Base-by-base conservation (phyloP, 1,140 invertebrate genomes). In the Cepaea nemoralis region DNA sequence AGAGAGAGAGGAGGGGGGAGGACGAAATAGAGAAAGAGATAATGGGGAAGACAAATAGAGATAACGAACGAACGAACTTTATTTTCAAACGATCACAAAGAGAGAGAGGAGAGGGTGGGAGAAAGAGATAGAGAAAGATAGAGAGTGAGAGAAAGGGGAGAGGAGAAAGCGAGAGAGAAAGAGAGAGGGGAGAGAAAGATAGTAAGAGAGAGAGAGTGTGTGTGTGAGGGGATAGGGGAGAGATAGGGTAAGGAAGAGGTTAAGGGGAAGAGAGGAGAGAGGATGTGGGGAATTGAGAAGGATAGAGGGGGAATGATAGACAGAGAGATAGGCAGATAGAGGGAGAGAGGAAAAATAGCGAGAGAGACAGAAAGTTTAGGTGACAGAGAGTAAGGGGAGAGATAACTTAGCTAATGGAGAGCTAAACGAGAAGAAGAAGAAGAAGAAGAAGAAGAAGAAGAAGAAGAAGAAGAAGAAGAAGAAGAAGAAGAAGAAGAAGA, bases 401-500 rank as follows among this genome's bases (percentile, higher is more conserved):
- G n/a, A n/a, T n/a, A n/a, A n/a, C n/a, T n/a, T n/a, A n/a, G n/a
- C n/a, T n/a, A n/a, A 48, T 8, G 45, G 8, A 48, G 45, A 19
- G 19, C 8, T 48, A 19, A 19, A 48, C 8, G 45, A n/a, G 45
- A 19, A 48, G 19, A 48, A 48, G 45, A 48, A 48, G 19, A n/a
- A 67, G 24, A 67, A n/a, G 24, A 67, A 33, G 63, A 67, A 67
- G 24, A n/a, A 67, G 24, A 67, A n/a, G 24, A 67, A 33, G 63
- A 67, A 33, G 63, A 12, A n/a, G 24, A 67, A n/a, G 63, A 8
- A 12, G 8, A n/a, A 67, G 24, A 12, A n/a, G 63, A 67, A n/a
- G 63, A 67, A n/a, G 24, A 67, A 67, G 24, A n/a, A 67, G 24
- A 67, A n/a, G 24, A 67, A 67, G 63, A 67, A 33, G 24, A n/a